Percentiles rank a stretch among this genome's conserved stretches.
Evolutionary conservation across 2,888 invertebrate genomes (phyloP).

Genomic region (Parnassius glacialis): DNA sequence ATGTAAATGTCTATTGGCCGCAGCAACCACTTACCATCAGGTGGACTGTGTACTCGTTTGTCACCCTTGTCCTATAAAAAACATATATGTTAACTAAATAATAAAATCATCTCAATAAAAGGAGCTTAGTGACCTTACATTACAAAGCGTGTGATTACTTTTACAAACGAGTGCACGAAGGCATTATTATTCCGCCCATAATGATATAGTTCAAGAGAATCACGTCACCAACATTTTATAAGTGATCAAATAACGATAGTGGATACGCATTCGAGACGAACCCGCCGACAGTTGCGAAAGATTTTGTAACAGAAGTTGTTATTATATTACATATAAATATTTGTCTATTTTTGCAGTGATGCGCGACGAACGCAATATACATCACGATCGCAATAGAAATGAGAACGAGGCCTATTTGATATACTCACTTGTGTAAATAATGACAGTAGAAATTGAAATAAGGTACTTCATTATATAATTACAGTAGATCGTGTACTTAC

Average conservation of each 20-base stretch:
- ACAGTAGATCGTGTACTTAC: not conserved
- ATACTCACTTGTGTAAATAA: conserved; percentile 9
- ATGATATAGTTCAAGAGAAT: conserved; percentile 25
- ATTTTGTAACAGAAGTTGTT: conserved; percentile 7
- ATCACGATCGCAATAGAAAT: conserved; percentile 4
- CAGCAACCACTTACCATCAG: too few species aligned
- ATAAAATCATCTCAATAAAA: conserved; percentile 1
- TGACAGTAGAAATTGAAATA: not conserved
- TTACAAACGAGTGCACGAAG: conserved; percentile 9
- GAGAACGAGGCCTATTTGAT: conserved; percentile 12
- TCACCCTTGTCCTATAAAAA: too few species aligned
- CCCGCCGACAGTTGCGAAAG: not conserved
- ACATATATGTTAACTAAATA: too few species aligned
- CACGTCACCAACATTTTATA: conserved; percentile 15
- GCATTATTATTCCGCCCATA: conserved; percentile 16
- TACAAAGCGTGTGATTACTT: conserved; percentile 7
- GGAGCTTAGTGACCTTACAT: conserved; percentile 1
- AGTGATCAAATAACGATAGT: conserved; percentile 6
- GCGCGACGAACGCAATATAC: conserved; percentile 4
- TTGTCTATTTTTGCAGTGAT: conserved; percentile 3
- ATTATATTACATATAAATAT: conserved; percentile 3
- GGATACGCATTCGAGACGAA: not conserved
- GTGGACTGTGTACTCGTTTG: too few species aligned
- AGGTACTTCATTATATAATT: not conserved
- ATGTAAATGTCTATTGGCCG: too few species aligned